These are phyloP conservation scores for Blera fallax DNA, from an alignment of 2,888 invertebrate genomes.

Conservation along the genomic window DNA sequence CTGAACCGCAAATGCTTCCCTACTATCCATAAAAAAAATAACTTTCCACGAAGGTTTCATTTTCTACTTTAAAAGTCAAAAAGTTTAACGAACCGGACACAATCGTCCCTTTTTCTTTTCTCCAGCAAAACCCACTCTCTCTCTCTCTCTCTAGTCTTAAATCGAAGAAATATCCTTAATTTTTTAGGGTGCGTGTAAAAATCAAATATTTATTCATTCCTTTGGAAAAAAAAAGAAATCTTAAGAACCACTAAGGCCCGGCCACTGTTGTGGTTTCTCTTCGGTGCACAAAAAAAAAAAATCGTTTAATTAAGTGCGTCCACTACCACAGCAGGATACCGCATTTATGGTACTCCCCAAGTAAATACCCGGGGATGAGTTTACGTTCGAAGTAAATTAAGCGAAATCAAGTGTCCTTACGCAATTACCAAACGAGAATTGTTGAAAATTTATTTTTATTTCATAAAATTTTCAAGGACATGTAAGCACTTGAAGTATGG, in stretches of 20 bases:
- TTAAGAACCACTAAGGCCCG: slow-evolving; percentile 22
- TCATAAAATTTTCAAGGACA: slow-evolving; percentile 59
- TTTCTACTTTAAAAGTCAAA: slow-evolving; percentile 8
- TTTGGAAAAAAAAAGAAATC: background rate
- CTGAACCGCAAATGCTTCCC: background rate
- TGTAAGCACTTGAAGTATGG: slow-evolving; percentile 42
- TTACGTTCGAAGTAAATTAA: slow-evolving; percentile 58
- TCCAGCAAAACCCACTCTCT: background rate
- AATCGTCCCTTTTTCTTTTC: slow-evolving; percentile 32
- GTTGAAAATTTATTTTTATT: slow-evolving; percentile 58
- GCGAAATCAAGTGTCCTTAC: slow-evolving; percentile 66
- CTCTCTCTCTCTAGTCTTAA: background rate
- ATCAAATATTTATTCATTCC: slow-evolving; percentile 69
- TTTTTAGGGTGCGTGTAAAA: slow-evolving; percentile 63
- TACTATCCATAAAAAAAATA: background rate
- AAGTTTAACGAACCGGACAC: slow-evolving; percentile 57
- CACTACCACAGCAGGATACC: slow-evolving; percentile 55
- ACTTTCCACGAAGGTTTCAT: background rate
- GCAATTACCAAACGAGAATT: slow-evolving; percentile 52
- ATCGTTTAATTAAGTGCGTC: slow-evolving; percentile 64
- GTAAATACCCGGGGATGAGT: slow-evolving; percentile 20
- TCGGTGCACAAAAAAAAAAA: background rate
- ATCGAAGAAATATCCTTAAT: slow-evolving; percentile 50
- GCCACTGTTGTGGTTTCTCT: slow-evolving; percentile 46
- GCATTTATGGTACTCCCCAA: slow-evolving; percentile 18